Base-by-base conservation (phyloP, 2,888 invertebrate genomes). In the Diarsia mendica region DNA sequence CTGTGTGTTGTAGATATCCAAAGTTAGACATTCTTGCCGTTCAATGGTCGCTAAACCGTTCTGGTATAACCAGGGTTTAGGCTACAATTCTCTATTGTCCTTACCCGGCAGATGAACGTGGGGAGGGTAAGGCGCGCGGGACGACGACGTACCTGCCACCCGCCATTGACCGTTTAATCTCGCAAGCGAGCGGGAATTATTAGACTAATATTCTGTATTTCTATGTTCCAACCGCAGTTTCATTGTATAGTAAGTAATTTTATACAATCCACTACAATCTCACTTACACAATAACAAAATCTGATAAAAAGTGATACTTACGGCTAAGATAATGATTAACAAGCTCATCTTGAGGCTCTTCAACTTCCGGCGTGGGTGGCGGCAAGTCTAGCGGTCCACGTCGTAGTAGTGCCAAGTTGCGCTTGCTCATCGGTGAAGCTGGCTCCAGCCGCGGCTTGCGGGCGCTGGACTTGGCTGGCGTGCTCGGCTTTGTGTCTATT, bases 361-460 rank as follows among this genome's bases (percentile, higher is more conserved):
- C 85, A 0, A 80, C 70, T 44, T 87, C 79, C 0, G 88, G 87
- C 0, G 87, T 82, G 0, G 91, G 91, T 8, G 93, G 92, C 55
- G 93, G 92, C 60, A 96, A 90, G 77, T 94, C 91, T 0, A 95
- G 90, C 0, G 86, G 95, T 72, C 81, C 90, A 61, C 92, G 92
- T 58, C 97, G 94, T 61, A 97, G 89, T 79, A 97, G 92, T 79
- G 97, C 97, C 75, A 97, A 83, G 90, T 96, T 97, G 77, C 97
- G 91, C 77, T 93, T 94, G 90, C 95, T 96, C 96, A 96, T 95
- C 0, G 96, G 96, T 0, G 96, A 96, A 0, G 94, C 93, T 3
- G 92, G 87, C 72, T 94, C 94, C 20, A 86, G 33, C 39, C 84
- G 83, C 49, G 87, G 87, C 75, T 91, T 92, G 53, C 91, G 91